Base-by-base conservation (phyloP, 2,797 vertebrate genomes). In the Microctenopoma steveboyesi region DNA sequence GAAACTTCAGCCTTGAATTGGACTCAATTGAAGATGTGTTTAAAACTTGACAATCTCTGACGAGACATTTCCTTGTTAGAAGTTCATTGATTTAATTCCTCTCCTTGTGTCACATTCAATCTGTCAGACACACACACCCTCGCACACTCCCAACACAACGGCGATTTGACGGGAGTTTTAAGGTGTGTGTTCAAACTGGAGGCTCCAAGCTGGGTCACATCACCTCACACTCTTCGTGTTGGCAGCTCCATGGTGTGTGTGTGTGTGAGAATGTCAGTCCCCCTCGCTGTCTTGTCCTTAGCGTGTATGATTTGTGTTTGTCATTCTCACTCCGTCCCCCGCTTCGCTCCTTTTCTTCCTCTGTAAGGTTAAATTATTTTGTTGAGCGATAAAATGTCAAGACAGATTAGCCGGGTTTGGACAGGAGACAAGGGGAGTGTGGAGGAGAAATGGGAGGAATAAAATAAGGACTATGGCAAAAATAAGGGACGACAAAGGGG, bases 381-480 rank as follows among this genome's bases (percentile, higher is more conserved):
- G 52, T 56, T 40, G 53, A 61, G 63, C 45, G 10, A 60, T 59
- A 59, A 83, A 81, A 64, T 76, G 80, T 80, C 74, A 76, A 66
- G 18, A 45, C 47, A 69, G 64, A 75, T 80, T 76, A 73, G 37
- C 0, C 14, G 42, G 1, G 7, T 48, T 55, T 51, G 39, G 72
- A 76, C 28, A 12, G 47, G 58, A 55, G 63, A 42, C 39, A 37
- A 48, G 42, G 47, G 28, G 55, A 64, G 28, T 18, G 57, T 22
- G 50, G 28, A 43, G 69, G 50, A 52, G 40, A 62, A 62, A 61
- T 18, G 28, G 10, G 33, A 33, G 27, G 39, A 56, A 42, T 16
- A 37, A 64, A 37, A 66, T 3, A 28, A 52, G 18, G 10, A 47
- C 13, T 5, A n/a, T 5, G 28, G 28, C 14, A 27, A 37, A 33